phyloP scores from a whole-genome alignment of 2,797 vertebrate genomes.

The Antrozous pallidus region DNA sequence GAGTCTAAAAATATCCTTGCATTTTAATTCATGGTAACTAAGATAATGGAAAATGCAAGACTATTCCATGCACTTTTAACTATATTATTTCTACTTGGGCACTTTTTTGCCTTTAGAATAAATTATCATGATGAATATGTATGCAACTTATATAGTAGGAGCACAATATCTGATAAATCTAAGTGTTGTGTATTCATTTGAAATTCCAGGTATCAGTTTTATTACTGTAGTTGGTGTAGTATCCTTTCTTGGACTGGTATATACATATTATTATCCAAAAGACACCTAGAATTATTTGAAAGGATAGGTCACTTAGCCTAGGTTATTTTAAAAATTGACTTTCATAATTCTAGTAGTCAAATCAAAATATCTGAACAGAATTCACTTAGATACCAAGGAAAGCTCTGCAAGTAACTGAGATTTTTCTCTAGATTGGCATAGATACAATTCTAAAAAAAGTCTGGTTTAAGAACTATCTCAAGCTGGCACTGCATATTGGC shows the following conservation, averaged over 20 bases:
- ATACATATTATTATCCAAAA: not conserved
- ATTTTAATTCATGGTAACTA: not conserved
- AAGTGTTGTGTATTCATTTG: not conserved
- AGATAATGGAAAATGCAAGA: slow-evolving; percentile 54
- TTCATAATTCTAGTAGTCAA: not conserved
- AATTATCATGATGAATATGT: not conserved
- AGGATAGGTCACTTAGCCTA: not conserved
- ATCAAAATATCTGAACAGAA: slow-evolving; percentile 33
- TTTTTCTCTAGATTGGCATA: slow-evolving; percentile 63
- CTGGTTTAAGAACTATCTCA: slow-evolving; percentile 54
- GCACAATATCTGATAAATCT: not conserved
- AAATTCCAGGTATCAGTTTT: not conserved
- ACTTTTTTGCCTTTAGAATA: not conserved
- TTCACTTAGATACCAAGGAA: slow-evolving; percentile 50
- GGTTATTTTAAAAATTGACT: not conserved
- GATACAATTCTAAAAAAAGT: slow-evolving; percentile 65
- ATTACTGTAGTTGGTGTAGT: not conserved
- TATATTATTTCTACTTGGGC: not conserved
- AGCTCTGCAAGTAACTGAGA: slow-evolving; percentile 54
- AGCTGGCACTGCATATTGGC: slow-evolving; percentile 69
- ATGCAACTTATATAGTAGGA: not conserved
- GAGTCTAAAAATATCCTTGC: not conserved
- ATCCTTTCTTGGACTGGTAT: not conserved
- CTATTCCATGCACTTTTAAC: slow-evolving; percentile 51
- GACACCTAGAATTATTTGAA: slow-evolving; percentile 8